A percentile compares a stretch with the other conserved stretches of the same genome.
Conservation (phyloP, 2,113 vertebrate genomes). For the Hiodon alosoides region DNA sequence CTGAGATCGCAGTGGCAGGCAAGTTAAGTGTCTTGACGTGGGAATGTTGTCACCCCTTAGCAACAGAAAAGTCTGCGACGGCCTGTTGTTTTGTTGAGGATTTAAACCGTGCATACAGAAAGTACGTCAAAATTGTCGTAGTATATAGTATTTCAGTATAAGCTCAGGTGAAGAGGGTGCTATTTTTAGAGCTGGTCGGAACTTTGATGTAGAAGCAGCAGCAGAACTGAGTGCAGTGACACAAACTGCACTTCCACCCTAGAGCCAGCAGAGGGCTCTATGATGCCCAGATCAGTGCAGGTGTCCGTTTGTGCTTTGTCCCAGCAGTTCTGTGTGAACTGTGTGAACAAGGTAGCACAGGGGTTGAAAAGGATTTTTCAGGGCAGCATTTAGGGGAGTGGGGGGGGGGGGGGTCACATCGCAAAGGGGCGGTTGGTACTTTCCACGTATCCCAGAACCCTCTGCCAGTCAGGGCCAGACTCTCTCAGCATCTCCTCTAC, state of each 20-base stretch:
- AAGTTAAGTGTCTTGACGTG: too few relatives aligned
- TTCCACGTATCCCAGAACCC: conserved; percentile 62
- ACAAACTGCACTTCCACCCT: background rate
- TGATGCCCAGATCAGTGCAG: background rate
- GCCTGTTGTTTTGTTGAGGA: too few relatives aligned
- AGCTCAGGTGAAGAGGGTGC: too few relatives aligned
- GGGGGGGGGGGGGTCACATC: conserved; percentile 43
- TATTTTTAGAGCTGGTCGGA: too few relatives aligned
- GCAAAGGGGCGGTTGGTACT: conserved; percentile 65
- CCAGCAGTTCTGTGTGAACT: background rate
- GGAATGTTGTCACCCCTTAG: too few relatives aligned
- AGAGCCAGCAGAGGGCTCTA: background rate
- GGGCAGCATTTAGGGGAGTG: background rate
- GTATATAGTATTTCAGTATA: too few relatives aligned
- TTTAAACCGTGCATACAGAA: too few relatives aligned
- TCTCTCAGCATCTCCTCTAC: conserved; percentile 60
- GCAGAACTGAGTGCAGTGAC: too few relatives aligned
- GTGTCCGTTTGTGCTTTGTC: background rate
- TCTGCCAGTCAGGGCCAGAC: conserved; percentile 64
- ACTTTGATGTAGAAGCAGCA: too few relatives aligned
- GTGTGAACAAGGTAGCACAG: background rate
- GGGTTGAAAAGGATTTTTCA: background rate
- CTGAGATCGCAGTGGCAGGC: too few relatives aligned
- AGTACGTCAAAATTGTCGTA: too few relatives aligned
- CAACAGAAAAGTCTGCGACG: too few relatives aligned